These are phyloP conservation scores for Eidolon dupreanum DNA, from an alignment of 2,797 vertebrate species.

Conservation along the genomic window DNA sequence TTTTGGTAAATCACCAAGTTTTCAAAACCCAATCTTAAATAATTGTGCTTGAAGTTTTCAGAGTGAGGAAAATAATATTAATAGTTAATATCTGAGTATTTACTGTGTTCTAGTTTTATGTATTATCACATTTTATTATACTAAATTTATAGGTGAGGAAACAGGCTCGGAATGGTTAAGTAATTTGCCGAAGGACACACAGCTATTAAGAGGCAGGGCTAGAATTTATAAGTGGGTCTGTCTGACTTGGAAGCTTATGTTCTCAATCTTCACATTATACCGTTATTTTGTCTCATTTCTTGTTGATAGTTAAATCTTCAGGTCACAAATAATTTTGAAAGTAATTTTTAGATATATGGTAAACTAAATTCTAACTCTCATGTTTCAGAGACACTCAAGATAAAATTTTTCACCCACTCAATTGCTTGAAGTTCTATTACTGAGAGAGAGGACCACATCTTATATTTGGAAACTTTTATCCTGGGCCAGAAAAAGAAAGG, in stretches of 20 bases:
- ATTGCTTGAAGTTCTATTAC: background rate
- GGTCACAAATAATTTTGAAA: background rate
- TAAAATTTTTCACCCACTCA: background rate
- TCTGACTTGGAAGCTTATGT: background rate
- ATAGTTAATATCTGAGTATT: background rate
- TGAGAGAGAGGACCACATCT: background rate
- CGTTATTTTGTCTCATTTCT: background rate
- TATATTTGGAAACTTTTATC: constrained; percentile 33
- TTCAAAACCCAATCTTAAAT: constrained; percentile 40
- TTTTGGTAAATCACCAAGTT: background rate
- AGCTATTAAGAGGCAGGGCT: background rate
- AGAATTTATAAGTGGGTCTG: background rate
- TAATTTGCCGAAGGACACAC: background rate
- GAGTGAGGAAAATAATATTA: background rate
- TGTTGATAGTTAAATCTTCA: background rate
- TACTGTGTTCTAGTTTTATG: background rate
- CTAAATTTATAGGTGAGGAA: background rate
- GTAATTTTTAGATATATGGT: background rate
- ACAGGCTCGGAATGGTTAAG: background rate
- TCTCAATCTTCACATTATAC: background rate
- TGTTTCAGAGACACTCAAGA: constrained; percentile 16
- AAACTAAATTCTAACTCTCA: constrained; percentile 14
- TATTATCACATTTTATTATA: background rate
- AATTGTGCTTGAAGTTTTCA: background rate
- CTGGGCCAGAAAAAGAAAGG: background rate